phyloP scores from a whole-genome alignment of 2,113 vertebrate genomes.

The Polyodon spathula region DNA sequence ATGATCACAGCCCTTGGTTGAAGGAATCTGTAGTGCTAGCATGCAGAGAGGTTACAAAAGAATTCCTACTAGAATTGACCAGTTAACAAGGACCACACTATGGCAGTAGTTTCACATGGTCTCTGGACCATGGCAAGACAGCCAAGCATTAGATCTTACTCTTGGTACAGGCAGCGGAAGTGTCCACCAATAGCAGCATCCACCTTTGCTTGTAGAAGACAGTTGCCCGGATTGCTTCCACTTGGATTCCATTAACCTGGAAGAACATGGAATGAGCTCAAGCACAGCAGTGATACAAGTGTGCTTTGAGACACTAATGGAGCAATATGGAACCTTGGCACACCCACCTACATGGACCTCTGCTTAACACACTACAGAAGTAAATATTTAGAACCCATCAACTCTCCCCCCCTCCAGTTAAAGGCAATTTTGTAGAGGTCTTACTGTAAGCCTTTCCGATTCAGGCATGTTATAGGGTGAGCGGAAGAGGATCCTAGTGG shows the following conservation, averaged over 20 bases:
- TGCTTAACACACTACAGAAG: no score
- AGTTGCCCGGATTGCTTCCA: slow-evolving; percentile 29
- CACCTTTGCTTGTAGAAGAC: slow-evolving; percentile 22
- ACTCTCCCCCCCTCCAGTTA: no score
- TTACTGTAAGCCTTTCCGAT: slow-evolving; percentile 28
- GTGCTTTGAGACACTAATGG: no score
- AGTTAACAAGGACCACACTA: slow-evolving; percentile 13
- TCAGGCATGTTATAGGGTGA: slow-evolving; percentile 27
- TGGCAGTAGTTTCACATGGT: background rate
- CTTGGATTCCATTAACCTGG: slow-evolving; percentile 26
- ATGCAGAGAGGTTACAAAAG: background rate
- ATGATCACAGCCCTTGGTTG: background rate
- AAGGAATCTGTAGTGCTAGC: background rate
- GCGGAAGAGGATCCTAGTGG: slow-evolving; percentile 26
- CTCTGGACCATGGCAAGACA: background rate
- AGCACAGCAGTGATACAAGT: no score
- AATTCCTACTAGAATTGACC: background rate
- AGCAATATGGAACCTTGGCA: no score
- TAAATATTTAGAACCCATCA: no score
- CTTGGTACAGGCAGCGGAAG: slow-evolving; percentile 25
- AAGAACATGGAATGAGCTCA: no score
- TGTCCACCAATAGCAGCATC: slow-evolving; percentile 20
- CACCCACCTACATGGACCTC: no score
- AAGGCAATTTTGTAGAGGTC: background rate
- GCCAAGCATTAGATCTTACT: slow-evolving; percentile 7